phyloP scores from a whole-genome alignment of 2,113 vertebrate species.

The Larimichthys crocea region DNA sequence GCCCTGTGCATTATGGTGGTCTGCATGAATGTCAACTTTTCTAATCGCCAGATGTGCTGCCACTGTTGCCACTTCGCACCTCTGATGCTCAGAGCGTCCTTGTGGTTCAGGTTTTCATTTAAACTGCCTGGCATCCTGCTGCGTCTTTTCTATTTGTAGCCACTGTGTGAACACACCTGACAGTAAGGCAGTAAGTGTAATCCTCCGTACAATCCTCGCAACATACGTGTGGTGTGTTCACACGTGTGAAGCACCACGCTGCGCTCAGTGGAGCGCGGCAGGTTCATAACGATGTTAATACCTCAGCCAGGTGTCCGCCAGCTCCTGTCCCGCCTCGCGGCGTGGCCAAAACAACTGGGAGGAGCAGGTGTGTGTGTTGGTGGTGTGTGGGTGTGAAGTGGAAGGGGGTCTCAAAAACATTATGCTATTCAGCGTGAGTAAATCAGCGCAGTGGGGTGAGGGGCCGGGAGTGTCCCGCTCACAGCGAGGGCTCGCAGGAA shows the following conservation, averaged over 20 bases:
- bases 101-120: background rate
- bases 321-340: conserved; percentile 9
- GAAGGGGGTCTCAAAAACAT: conserved; percentile 29
- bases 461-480: conserved; percentile 51
- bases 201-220: background rate
- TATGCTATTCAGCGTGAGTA: conserved; percentile 51
- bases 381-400: background rate
- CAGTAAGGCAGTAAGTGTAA: background rate
- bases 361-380: background rate
- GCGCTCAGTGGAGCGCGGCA: conserved; percentile 1
- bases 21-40: background rate
- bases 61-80: background rate
- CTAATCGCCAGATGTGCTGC: background rate
- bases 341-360: conserved; percentile 23
- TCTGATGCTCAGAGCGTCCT: background rate
- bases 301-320: conserved; percentile 44
- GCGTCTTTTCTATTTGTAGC: conserved; percentile 1
- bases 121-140: background rate
- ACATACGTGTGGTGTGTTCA: background rate
- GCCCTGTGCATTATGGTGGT: too few species aligned
- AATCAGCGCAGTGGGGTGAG: conserved; percentile 53
- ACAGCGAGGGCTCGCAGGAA: conserved; percentile 42
- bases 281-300: conserved; percentile 37
- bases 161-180: background rate
- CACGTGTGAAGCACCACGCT: conserved; percentile 9